Conservation (phyloP, 2,113 vertebrate genomes). For the Puffinus mauretanicus region DNA sequence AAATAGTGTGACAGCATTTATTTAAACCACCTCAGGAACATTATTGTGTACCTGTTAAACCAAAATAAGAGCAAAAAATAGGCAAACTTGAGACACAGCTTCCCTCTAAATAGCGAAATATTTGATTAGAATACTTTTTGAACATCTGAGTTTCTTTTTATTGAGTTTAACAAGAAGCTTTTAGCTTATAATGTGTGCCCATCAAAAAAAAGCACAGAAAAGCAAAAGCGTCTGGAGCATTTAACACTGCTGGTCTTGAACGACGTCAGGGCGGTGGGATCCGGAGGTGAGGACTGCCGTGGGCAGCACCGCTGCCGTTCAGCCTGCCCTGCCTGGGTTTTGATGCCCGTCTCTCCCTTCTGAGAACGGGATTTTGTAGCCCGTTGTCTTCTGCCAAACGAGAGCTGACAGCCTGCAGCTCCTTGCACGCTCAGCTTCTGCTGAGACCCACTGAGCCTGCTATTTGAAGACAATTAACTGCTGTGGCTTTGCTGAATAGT, state of each 20-base stretch:
- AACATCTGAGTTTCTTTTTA: not conserved
- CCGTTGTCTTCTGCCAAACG: not conserved
- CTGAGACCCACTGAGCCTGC: not conserved
- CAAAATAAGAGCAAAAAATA: not conserved
- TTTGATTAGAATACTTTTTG: not conserved
- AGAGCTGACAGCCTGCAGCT: not conserved
- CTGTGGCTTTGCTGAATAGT: not conserved
- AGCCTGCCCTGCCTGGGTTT: not conserved
- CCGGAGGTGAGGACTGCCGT: not conserved
- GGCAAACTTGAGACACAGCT: not conserved
- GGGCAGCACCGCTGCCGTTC: rapidly evolving
- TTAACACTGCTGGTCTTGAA: not conserved
- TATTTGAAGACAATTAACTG: not conserved
- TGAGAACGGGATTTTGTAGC: not conserved
- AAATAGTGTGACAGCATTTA: not conserved
- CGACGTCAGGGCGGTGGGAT: not conserved
- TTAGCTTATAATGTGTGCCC: not conserved
- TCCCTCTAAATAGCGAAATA: not conserved
- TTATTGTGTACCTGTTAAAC: not conserved
- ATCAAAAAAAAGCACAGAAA: not conserved
- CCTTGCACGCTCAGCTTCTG: not conserved
- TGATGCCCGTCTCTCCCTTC: not conserved
- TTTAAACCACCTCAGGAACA: not conserved
- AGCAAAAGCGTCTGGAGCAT: not conserved
- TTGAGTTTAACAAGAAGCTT: not conserved